These are phyloP conservation scores for Pteronura brasiliensis DNA, from an alignment of 2,113 vertebrate genomes.

Conservation along the genomic window DNA sequence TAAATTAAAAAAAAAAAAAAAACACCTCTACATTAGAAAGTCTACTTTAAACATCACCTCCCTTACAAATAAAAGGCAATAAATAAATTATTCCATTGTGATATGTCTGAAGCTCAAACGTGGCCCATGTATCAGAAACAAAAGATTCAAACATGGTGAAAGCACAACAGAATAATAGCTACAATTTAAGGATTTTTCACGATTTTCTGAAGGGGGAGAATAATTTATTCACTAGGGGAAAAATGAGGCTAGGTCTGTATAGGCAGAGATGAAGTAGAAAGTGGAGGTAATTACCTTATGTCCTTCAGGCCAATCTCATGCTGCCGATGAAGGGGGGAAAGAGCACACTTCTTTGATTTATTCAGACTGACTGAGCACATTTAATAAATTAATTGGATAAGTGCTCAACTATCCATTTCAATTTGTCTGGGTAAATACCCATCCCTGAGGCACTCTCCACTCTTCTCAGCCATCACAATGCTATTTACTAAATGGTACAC, in stretches of 20 bases:
- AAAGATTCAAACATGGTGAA: not conserved
- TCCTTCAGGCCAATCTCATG: not conserved
- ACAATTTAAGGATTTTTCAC: not conserved
- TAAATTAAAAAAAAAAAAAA: not conserved
- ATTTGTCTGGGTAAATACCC: slow-evolving; percentile 46
- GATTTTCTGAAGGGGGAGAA: not conserved
- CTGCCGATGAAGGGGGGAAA: not conserved
- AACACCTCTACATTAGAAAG: not conserved
- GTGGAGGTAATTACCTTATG: not conserved
- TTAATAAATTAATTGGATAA: slow-evolving; percentile 50
- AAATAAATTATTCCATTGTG: not conserved
- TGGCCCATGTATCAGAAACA: not conserved
- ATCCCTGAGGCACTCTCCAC: not conserved
- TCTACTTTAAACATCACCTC: not conserved
- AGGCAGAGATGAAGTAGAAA: not conserved
- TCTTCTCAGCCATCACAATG: not conserved
- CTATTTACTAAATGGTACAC: not conserved
- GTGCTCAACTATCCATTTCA: not conserved
- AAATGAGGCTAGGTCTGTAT: not conserved
- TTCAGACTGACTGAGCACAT: slow-evolving; percentile 20
- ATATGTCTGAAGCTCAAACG: not conserved
- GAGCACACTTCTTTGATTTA: slow-evolving; percentile 46
- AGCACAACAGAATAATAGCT: not conserved
- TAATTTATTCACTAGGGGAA: not conserved
- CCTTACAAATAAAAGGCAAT: not conserved